phyloP scores from a whole-genome alignment of 2,888 invertebrate genomes.

The Volucella inanis region DNA sequence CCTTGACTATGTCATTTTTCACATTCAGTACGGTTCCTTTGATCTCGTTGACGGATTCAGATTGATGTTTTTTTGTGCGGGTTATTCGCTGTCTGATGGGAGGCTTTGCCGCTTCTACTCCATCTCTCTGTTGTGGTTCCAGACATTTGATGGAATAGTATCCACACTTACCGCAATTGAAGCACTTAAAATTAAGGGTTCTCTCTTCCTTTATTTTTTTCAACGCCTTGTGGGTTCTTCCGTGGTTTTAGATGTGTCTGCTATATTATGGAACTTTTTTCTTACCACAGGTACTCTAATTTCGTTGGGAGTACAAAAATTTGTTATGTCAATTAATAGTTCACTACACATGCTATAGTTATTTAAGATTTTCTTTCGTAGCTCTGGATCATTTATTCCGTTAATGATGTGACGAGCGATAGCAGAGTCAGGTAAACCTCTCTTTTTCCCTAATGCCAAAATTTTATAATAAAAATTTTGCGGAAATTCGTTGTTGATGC shows the following conservation, averaged over 20 bases:
- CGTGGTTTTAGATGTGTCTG: background rate
- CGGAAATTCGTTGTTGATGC: constrained; percentile 30
- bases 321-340: constrained; percentile 49
- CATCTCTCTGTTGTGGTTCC: constrained; percentile 53
- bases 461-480: constrained; percentile 62
- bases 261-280: background rate
- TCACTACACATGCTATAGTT: constrained; percentile 15
- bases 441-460: constrained; percentile 50
- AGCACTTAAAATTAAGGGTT: constrained; percentile 26
- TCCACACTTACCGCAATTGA: constrained; percentile 43
- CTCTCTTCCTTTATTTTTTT: too few relatives aligned
- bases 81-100: constrained; percentile 29
- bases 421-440: constrained; percentile 50
- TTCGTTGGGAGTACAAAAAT: constrained; percentile 52
- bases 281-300: constrained; percentile 11
- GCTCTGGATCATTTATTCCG: constrained; percentile 58
- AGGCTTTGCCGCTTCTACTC: constrained; percentile 25
- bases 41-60: constrained; percentile 3
- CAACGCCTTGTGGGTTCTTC: background rate
- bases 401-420: constrained; percentile 64
- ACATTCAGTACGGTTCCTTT: constrained; percentile 26
- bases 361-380: constrained; percentile 34
- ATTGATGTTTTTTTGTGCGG: constrained; percentile 4
- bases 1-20: background rate
- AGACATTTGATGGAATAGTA: constrained; percentile 43